Percentiles rank a stretch among this genome's conserved stretches.
phyloP scores from a whole-genome alignment of 2,113 vertebrate species.

The Albula goreensis region DNA sequence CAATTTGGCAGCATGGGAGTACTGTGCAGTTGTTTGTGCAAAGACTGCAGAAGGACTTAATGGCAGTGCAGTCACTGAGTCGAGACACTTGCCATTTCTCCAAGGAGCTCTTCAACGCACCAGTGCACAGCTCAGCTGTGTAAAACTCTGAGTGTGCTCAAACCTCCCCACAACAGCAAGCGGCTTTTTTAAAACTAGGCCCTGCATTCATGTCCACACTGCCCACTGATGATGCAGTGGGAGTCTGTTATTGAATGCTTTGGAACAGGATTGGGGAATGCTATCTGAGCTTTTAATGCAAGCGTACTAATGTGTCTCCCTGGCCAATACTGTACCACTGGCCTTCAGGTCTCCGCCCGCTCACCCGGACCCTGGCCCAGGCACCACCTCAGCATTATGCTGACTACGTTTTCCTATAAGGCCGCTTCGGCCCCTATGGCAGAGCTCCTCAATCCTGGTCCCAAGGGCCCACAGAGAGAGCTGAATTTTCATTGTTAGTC shows the following conservation, averaged over 20 bases:
- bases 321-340: not conserved
- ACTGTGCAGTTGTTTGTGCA: not conserved
- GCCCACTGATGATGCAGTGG: not conserved
- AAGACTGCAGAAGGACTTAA: not conserved
- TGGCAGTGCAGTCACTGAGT: not conserved
- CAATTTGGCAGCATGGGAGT: not conserved
- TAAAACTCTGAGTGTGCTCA: not conserved
- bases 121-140: not conserved
- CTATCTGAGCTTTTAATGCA: not conserved
- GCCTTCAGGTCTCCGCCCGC: not conserved
- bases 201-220: not conserved
- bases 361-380: not conserved
- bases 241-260: not conserved
- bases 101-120: not conserved
- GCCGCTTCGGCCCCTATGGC: too few relatives aligned
- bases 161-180: not conserved
- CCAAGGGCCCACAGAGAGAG: too few relatives aligned
- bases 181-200: not conserved
- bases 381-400: too few relatives aligned
- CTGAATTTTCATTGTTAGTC: too few relatives aligned
- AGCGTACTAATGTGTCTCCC: not conserved
- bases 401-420: too few relatives aligned
- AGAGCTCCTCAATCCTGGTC: too few relatives aligned
- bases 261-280: not conserved
- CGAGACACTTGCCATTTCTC: not conserved